These are phyloP conservation scores for silkworm (Bombyx mori) DNA, from an alignment of 1,140 invertebrate species.

Conservation along the genomic window DNA sequence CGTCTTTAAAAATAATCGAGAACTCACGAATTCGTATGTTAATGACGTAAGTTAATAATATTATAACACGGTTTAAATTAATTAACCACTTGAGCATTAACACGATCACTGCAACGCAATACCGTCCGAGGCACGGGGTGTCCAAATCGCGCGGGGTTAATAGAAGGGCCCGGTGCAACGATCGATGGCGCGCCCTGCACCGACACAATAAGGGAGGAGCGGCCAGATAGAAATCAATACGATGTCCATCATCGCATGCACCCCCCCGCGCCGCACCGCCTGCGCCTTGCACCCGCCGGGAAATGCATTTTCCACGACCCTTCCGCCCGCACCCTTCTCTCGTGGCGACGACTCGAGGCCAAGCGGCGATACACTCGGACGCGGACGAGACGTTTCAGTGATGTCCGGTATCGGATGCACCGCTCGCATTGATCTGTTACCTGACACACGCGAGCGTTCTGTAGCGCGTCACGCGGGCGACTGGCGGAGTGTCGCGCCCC, in stretches of 20 bases:
- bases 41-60: no score
- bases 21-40: no score
- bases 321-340: constrained; percentile 16
- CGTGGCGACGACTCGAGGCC: constrained; percentile 5
- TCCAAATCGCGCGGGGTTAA: constrained; percentile 30
- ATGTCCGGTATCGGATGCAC: constrained; percentile 33
- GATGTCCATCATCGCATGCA: constrained; percentile 67
- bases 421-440: constrained; percentile 38
- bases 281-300: constrained; percentile 53
- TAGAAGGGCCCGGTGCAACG: constrained; percentile 57
- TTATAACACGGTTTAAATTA: no score
- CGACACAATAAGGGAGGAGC: constrained; percentile 64
- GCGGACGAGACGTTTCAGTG: constrained; percentile 27
- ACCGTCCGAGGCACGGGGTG: constrained; percentile 12
- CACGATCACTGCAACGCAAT: constrained; percentile 33
- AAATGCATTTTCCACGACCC: constrained; percentile 61
- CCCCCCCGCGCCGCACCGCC: constrained; percentile 45
- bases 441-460: constrained; percentile 47
- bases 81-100: constrained; percentile 2
- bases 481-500: constrained; percentile 32
- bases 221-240: constrained; percentile 72
- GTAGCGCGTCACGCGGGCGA: constrained; percentile 59
- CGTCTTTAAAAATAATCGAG: no score
- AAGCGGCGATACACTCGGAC: no score
- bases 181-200: constrained; percentile 65